Conservation (phyloP, 2,888 invertebrate species). For the Hecatera dysodea region DNA sequence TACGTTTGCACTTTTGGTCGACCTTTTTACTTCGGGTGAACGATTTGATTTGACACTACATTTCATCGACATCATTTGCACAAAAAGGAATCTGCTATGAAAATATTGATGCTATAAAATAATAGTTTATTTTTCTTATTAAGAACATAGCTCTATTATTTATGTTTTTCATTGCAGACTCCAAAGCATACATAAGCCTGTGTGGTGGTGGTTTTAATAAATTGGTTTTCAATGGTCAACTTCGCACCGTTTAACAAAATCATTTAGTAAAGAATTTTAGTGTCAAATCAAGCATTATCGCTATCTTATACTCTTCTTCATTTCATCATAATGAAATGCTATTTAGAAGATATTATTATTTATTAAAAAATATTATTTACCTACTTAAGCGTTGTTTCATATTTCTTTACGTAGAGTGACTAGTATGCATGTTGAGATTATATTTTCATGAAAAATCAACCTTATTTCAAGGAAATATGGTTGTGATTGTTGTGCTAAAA, state of each 20-base stretch:
- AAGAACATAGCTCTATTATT: not conserved
- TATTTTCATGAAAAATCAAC: constrained; percentile 20
- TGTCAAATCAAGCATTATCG: constrained; percentile 50
- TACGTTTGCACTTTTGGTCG: constrained; percentile 35
- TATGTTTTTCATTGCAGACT: constrained; percentile 24
- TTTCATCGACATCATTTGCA: constrained; percentile 31
- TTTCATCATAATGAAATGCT: constrained; percentile 67
- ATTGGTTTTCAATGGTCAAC: constrained; percentile 19
- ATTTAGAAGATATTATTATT: constrained; percentile 57
- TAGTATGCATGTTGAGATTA: constrained; percentile 23
- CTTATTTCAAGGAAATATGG: constrained; percentile 19
- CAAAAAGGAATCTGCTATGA: constrained; percentile 19
- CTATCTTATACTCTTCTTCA: constrained; percentile 56
- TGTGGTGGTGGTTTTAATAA: constrained; percentile 43
- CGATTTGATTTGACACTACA: constrained; percentile 56
- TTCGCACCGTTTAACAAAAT: constrained; percentile 1
- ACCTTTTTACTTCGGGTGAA: constrained; percentile 17
- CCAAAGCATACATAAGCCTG: not conserved
- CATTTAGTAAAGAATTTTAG: constrained; percentile 31
- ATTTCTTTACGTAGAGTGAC: constrained; percentile 36
- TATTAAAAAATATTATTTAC: constrained; percentile 35
- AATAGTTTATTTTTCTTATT: not conserved
- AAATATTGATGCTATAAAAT: not conserved
- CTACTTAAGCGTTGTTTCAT: constrained; percentile 37
- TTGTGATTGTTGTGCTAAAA: constrained; percentile 12